These are phyloP conservation scores for Drosophila rellima DNA, from an alignment of 2,888 invertebrate genomes.

Conservation along the genomic window DNA sequence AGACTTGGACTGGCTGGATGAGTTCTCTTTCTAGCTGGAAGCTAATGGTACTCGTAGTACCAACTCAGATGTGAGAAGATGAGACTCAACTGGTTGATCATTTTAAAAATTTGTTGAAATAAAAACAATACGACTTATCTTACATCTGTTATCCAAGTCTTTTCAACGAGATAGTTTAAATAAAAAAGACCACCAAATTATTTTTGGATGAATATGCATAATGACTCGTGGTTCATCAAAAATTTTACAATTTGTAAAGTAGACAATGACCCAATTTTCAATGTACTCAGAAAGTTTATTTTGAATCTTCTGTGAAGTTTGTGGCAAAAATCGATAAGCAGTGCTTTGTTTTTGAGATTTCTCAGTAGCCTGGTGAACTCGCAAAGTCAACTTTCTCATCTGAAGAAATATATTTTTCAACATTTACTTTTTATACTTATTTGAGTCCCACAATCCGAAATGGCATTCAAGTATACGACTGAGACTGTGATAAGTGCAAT, in stretches of 20 bases:
- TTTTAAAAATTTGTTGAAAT: neutral
- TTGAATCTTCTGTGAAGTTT: too few species aligned
- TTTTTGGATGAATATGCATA: too few species aligned
- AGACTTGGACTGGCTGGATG: constrained; percentile 26
- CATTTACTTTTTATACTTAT: neutral
- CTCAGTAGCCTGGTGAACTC: too few species aligned
- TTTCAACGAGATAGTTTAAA: too few species aligned
- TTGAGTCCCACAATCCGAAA: neutral
- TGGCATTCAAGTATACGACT: neutral
- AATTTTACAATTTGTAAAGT: too few species aligned
- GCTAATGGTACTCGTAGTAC: neutral
- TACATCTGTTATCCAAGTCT: neutral
- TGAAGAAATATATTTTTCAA: neutral
- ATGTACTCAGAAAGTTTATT: too few species aligned
- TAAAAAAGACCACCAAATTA: too few species aligned
- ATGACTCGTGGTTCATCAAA: too few species aligned
- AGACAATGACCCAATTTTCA: too few species aligned
- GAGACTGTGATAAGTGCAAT: neutral
- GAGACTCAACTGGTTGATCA: neutral
- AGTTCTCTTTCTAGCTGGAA: constrained; percentile 1
- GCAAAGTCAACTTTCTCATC: neutral
- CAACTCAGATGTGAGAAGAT: neutral
- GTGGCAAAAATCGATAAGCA: too few species aligned
- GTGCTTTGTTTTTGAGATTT: too few species aligned
- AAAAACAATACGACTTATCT: neutral